phyloP scores from a whole-genome alignment of 1,140 invertebrate species.

The Drosophila parvula region DNA sequence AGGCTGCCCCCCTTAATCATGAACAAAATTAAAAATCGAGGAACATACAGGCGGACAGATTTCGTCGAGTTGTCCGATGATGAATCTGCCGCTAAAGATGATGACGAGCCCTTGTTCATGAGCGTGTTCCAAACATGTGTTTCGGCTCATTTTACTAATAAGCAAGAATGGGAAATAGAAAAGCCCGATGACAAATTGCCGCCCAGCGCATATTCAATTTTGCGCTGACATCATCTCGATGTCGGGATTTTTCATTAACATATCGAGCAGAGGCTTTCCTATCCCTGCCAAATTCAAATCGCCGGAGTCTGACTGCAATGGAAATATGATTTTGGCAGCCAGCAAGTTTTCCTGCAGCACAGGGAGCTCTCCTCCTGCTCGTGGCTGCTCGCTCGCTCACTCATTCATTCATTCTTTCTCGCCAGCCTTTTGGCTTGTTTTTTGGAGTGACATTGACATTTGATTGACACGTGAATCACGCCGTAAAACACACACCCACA shows the following conservation, averaged over 20 bases:
- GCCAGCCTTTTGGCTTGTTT: conserved; percentile 24
- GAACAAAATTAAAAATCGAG: conserved; percentile 48
- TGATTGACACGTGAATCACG: conserved; percentile 83
- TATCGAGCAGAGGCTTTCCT: conserved; percentile 9
- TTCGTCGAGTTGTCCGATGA: conserved; percentile 24
- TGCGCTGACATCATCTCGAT: conserved; percentile 49
- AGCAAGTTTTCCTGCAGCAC: conserved; percentile 29
- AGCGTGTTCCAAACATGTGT: conserved; percentile 61
- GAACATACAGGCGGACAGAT: conserved; percentile 26
- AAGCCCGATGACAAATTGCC: conserved; percentile 71
- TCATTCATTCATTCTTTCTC: conserved; percentile 37
- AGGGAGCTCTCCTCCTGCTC: not conserved
- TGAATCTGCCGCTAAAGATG: conserved; percentile 69
- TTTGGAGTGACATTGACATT: conserved; percentile 80
- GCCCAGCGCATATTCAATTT: conserved; percentile 57
- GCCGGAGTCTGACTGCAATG: conserved; percentile 41
- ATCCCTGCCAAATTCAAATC: conserved; percentile 35
- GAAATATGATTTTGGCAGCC: conserved; percentile 44
- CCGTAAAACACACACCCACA: conserved; percentile 57
- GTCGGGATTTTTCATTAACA: conserved; percentile 46
- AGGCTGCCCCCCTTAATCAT: conserved; percentile 41
- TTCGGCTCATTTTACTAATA: conserved; percentile 80
- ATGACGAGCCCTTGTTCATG: conserved; percentile 29
- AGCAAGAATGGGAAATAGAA: conserved; percentile 49
- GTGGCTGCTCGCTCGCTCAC: not conserved